Evolutionary conservation across 2,888 invertebrate genomes (phyloP).

Genomic region (Torymus texanus): DNA sequence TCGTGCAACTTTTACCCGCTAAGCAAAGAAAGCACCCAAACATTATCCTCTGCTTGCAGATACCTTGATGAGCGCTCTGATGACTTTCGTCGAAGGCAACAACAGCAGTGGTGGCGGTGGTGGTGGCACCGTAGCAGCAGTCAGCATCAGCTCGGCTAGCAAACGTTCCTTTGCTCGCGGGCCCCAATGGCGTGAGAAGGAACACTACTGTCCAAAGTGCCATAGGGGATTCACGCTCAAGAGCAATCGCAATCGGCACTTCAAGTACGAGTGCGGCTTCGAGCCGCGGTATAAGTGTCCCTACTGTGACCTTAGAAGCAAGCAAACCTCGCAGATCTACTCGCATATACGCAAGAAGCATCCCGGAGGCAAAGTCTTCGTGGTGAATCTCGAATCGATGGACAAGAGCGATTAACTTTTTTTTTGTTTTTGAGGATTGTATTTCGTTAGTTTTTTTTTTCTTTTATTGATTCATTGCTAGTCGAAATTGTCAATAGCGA

Average conservation of each 20-base stretch:
- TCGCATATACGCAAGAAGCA: conserved; percentile 67
- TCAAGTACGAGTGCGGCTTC: conserved; percentile 71
- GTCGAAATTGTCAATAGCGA: too few species aligned
- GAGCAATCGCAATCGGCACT: conserved; percentile 69
- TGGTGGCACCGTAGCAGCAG: too few species aligned
- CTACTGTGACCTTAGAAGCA: conserved; percentile 66
- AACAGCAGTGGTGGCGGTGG: too few species aligned
- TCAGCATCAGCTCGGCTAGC: neutral
- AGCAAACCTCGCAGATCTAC: conserved; percentile 66
- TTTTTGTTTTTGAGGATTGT: too few species aligned
- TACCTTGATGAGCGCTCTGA: conserved; percentile 14
- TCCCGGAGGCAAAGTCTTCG: conserved; percentile 60
- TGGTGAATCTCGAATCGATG: conserved; percentile 42
- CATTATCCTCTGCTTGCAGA: conserved; percentile 36
- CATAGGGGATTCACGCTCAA: conserved; percentile 65
- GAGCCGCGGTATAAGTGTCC: conserved; percentile 71
- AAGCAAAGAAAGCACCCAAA: neutral
- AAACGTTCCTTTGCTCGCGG: conserved; percentile 27
- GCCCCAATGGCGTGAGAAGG: conserved; percentile 54
- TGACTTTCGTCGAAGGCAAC: conserved; percentile 21
- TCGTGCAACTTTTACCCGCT: neutral
- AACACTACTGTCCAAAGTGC: conserved; percentile 66
- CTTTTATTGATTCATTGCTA: too few species aligned
- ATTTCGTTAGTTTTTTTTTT: too few species aligned
- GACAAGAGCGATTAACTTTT: neutral